Conservation (phyloP, 2,113 vertebrate genomes). For the Thermophis baileyi region DNA sequence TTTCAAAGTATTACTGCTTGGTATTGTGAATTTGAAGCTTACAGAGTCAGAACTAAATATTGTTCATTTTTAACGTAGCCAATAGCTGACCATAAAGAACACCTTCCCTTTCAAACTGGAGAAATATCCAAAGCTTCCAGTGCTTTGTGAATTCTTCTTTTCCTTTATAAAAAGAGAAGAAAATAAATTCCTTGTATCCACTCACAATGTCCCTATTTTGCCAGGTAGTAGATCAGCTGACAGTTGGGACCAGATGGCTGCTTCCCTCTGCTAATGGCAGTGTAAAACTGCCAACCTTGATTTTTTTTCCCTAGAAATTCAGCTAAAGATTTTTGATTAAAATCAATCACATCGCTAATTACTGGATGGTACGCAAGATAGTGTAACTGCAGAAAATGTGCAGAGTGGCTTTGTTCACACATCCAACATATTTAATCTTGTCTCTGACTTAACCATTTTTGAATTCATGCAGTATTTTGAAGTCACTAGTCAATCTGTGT, state of each 20-base stretch:
- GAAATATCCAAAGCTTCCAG: background rate
- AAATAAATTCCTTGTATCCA: background rate
- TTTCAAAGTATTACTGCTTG: background rate
- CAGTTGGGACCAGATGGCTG: background rate
- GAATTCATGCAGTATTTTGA: background rate
- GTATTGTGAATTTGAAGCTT: background rate
- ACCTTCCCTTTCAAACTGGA: background rate
- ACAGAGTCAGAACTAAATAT: background rate
- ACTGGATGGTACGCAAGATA: background rate
- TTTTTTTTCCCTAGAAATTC: background rate
- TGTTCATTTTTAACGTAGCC: background rate
- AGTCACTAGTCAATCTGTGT: background rate
- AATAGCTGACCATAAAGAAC: background rate
- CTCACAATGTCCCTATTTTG: background rate
- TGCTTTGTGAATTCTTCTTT: background rate
- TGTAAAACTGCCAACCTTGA: background rate
- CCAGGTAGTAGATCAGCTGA: background rate
- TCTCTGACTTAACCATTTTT: background rate
- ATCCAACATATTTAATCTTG: background rate
- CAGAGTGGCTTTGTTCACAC: background rate
- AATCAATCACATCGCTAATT: background rate
- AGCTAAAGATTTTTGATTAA: background rate
- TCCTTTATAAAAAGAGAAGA: background rate
- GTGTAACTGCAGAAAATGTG: background rate
- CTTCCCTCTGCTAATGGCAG: background rate